A percentile compares a stretch with the other conserved stretches of the same genome.
Evolutionary conservation across 2,888 invertebrate species (phyloP).

Genomic region (Neoaliturus tenellus): DNA sequence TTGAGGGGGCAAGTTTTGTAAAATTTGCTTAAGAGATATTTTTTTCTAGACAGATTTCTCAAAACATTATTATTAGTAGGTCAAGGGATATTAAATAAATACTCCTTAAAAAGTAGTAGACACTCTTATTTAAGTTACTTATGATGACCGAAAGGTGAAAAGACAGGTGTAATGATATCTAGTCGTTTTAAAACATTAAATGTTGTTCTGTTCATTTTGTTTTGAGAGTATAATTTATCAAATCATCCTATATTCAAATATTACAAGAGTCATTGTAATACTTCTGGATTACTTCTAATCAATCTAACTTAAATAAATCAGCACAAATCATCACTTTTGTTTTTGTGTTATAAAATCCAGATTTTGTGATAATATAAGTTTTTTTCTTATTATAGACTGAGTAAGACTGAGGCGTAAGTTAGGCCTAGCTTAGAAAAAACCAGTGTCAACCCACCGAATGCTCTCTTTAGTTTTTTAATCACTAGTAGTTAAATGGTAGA

Average conservation of each 20-base stretch:
- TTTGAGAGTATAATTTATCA: neutral
- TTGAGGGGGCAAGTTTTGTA: too few relatives aligned
- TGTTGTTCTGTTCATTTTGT: constrained; percentile 23
- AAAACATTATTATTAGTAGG: too few relatives aligned
- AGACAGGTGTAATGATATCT: constrained; percentile 27
- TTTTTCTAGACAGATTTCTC: too few relatives aligned
- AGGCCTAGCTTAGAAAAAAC: constrained; percentile 26
- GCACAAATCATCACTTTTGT: constrained; percentile 22
- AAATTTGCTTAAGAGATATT: too few relatives aligned
- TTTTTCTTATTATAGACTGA: constrained; percentile 38
- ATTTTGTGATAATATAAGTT: constrained; percentile 31
- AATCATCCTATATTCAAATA: neutral
- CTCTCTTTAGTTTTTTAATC: neutral
- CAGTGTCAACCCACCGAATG: constrained; percentile 28
- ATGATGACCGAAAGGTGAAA: constrained; percentile 6
- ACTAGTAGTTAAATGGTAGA: too few relatives aligned
- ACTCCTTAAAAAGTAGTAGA: neutral
- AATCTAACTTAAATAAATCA: neutral
- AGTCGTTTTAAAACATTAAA: constrained; percentile 6
- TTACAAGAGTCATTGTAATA: neutral
- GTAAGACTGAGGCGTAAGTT: constrained; percentile 45
- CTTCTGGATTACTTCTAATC: neutral
- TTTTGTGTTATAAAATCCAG: constrained; percentile 2
- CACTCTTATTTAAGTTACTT: neutral
- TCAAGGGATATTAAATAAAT: too few relatives aligned